Evolutionary conservation across 2,113 vertebrate genomes (phyloP).

Genomic region (Phainopepla nitens): DNA sequence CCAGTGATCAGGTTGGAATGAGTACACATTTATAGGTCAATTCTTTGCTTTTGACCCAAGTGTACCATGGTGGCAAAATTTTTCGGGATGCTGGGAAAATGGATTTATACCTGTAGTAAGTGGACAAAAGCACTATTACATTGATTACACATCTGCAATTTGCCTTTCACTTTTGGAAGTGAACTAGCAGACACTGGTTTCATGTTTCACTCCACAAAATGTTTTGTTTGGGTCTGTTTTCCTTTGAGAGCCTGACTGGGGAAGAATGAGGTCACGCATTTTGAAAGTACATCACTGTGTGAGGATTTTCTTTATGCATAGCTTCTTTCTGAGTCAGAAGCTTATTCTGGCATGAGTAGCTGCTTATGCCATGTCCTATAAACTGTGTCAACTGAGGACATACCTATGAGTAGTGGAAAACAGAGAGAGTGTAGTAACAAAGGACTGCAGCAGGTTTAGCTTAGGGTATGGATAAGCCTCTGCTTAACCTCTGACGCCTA

Average conservation of each 20-base stretch:
- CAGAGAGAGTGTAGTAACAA: neutral
- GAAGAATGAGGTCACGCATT: conserved; percentile 49
- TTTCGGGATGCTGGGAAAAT: neutral
- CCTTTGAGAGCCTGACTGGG: neutral
- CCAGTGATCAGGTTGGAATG: neutral
- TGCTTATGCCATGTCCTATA: conserved; percentile 35
- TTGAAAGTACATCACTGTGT: conserved; percentile 44
- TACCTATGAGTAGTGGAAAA: neutral
- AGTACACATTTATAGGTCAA: neutral
- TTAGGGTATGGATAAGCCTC: neutral
- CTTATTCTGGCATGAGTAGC: conserved; percentile 25
- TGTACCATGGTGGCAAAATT: neutral
- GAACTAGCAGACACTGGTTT: neutral
- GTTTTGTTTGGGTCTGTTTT: conserved; percentile 50
- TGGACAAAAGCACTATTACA: neutral
- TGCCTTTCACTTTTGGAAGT: conserved; percentile 1
- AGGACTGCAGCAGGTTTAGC: neutral
- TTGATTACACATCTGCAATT: neutral
- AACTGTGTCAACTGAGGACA: conserved; percentile 55
- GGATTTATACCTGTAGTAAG: conserved; percentile 10
- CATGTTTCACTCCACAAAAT: neutral
- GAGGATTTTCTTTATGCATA: conserved; percentile 49
- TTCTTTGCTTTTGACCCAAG: neutral
- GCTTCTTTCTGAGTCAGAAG: conserved; percentile 48
- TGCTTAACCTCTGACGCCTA: neutral